Evolutionary conservation across 2,113 vertebrate genomes (phyloP).

Genomic region (Siniperca knerii): DNA sequence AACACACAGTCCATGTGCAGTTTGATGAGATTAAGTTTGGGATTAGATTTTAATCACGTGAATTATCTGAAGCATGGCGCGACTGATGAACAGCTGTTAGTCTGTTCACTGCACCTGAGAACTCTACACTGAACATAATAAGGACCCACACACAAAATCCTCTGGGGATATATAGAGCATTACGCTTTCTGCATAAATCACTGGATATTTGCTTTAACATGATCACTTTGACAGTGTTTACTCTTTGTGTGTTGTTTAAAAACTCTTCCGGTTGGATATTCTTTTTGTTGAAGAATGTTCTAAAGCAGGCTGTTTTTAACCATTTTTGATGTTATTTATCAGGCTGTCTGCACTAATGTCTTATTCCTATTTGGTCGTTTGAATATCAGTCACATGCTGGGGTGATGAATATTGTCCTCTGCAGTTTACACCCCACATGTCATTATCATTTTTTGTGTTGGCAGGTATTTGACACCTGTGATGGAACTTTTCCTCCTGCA

Average conservation of each 20-base stretch:
- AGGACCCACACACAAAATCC: constrained; percentile 9
- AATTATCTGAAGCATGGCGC: constrained; percentile 44
- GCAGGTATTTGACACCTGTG: constrained; percentile 49
- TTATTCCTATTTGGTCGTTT: constrained; percentile 48
- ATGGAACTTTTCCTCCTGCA: constrained; percentile 30
- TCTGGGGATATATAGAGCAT: constrained; percentile 32
- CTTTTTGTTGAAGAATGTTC: constrained; percentile 42
- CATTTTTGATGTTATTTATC: constrained; percentile 61
- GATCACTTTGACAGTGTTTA: constrained; percentile 34
- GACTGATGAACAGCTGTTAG: constrained; percentile 65
- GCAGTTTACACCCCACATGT: constrained; percentile 48
- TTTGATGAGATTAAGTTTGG: constrained; percentile 46
- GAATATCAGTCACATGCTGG: constrained; percentile 52
- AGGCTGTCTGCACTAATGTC: constrained; percentile 47
- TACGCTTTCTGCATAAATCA: constrained; percentile 37
- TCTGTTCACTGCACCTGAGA: constrained; percentile 50
- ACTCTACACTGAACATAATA: constrained; percentile 6
- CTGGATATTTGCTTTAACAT: constrained; percentile 38
- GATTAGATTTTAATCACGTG: constrained; percentile 62
- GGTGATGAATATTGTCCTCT: constrained; percentile 64
- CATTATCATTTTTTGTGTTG: constrained; percentile 58
- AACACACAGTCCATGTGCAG: constrained; percentile 12
- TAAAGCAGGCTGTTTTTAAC: constrained; percentile 49
- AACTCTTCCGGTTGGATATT: constrained; percentile 18
- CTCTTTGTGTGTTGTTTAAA: constrained; percentile 25